A percentile compares a stretch with the other conserved stretches of the same genome.
Conservation (phyloP, 2,113 vertebrate genomes). For the Python bivittatus region DNA sequence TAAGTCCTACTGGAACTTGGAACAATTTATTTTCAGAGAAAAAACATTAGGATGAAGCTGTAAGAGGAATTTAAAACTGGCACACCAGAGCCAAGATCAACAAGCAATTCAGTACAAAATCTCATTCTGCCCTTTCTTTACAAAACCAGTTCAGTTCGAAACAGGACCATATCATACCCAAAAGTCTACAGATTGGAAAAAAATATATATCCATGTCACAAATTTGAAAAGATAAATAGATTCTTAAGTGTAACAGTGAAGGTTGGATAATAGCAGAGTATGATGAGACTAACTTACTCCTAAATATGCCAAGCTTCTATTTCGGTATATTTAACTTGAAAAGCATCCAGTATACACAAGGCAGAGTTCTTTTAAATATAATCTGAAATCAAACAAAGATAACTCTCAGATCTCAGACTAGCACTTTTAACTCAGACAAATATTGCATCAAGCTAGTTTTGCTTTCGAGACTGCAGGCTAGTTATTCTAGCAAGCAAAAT, state of each 20-base stretch:
- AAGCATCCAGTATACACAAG: background rate
- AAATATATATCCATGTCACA: slow-evolving; percentile 1
- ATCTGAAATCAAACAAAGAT: background rate
- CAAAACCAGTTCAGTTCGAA: too few species aligned
- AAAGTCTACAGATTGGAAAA: background rate
- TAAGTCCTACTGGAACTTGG: background rate
- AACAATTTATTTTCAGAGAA: background rate
- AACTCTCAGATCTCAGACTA: background rate
- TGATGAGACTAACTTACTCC: background rate
- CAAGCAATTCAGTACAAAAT: background rate
- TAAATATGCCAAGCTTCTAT: background rate
- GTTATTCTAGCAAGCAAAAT: background rate
- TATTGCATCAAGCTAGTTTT: background rate
- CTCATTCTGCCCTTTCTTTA: background rate
- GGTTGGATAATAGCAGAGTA: background rate
- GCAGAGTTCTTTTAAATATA: background rate
- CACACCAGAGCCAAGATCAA: background rate
- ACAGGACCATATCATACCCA: background rate
- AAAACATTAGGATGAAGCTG: background rate
- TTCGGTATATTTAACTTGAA: background rate
- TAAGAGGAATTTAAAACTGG: slow-evolving; percentile 2
- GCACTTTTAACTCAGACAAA: background rate
- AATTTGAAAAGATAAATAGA: background rate
- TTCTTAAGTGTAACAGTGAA: background rate
- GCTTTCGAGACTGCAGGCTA: background rate